Evolutionary conservation across 2,888 invertebrate species (phyloP).

Genomic region (Brachynemurus nebulosus): DNA sequence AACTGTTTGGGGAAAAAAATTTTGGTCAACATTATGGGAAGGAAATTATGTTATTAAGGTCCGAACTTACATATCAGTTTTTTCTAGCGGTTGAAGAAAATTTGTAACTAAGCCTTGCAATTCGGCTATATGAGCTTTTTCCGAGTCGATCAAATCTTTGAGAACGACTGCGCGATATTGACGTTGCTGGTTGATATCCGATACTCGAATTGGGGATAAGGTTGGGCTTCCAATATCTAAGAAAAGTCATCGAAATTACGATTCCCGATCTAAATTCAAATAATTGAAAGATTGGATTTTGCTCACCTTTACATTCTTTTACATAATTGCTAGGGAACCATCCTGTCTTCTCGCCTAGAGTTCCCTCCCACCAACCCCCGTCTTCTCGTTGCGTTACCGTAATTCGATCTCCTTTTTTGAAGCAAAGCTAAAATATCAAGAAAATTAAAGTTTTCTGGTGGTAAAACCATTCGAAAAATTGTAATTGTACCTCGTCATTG

Average conservation of each 20-base stretch:
- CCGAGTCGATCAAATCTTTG: conserved; percentile 84
- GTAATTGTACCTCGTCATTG: conserved; percentile 78
- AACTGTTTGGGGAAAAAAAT: too few relatives aligned
- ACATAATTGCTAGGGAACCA: conserved; percentile 99
- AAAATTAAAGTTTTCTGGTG: conserved; percentile 17
- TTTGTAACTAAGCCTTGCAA: conserved; percentile 72
- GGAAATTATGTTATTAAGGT: not conserved
- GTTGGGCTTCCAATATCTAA: conserved; percentile 41
- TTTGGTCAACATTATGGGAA: not conserved
- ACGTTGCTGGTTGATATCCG: conserved; percentile 49
- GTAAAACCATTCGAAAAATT: too few relatives aligned
- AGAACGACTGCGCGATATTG: conserved; percentile 74
- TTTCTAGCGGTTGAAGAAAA: conserved; percentile 77
- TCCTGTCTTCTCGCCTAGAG: conserved; percentile 84
- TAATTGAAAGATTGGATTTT: not conserved
- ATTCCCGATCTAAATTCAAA: too few relatives aligned
- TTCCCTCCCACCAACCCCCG: conserved; percentile 99
- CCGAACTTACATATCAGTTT: conserved; percentile 66
- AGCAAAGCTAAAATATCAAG: conserved; percentile 68
- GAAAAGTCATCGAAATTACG: conserved; percentile 8
- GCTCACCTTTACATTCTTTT: conserved; percentile 64
- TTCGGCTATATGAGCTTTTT: conserved; percentile 81
- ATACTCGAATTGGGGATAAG: conserved; percentile 48
- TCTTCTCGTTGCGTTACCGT: conserved; percentile 92
- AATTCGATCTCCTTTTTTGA: conserved; percentile 91